phyloP scores from a whole-genome alignment of 2,797 vertebrate species.

The Chrysocyon brachyurus region DNA sequence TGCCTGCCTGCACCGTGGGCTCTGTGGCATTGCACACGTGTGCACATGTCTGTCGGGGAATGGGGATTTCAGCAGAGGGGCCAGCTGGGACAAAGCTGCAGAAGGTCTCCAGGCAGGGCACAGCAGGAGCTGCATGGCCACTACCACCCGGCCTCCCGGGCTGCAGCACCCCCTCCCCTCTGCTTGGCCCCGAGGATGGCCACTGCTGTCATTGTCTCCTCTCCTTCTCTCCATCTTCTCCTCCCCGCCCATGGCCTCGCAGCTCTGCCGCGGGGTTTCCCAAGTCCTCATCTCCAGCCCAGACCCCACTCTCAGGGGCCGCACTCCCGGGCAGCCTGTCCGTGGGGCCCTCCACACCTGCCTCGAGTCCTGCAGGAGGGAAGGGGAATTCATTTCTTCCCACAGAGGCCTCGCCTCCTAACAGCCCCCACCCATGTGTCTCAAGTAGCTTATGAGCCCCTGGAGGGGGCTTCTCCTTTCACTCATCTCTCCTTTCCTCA shows the following conservation, averaged over 20 bases:
- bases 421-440: background rate
- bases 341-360: background rate
- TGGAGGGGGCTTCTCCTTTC: background rate
- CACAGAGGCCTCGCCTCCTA: background rate
- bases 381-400: background rate
- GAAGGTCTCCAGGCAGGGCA: background rate
- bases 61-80: background rate
- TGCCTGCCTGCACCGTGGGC: background rate
- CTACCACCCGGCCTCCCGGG: rapidly evolving
- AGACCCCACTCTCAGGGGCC: background rate
- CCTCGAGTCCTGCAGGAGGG: background rate
- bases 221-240: background rate
- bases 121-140: background rate
- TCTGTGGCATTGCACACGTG: rapidly evolving
- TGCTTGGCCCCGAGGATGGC: background rate
- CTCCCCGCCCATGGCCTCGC: background rate
- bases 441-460: background rate
- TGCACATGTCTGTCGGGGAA: background rate
- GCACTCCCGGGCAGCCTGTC: background rate
- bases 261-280: background rate
- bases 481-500: background rate
- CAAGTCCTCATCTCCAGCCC: background rate
- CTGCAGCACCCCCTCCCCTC: background rate
- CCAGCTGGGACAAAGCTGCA: background rate
- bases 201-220: background rate